phyloP scores from a whole-genome alignment of 2,113 vertebrate species.

The Scytalopus superciliaris region DNA sequence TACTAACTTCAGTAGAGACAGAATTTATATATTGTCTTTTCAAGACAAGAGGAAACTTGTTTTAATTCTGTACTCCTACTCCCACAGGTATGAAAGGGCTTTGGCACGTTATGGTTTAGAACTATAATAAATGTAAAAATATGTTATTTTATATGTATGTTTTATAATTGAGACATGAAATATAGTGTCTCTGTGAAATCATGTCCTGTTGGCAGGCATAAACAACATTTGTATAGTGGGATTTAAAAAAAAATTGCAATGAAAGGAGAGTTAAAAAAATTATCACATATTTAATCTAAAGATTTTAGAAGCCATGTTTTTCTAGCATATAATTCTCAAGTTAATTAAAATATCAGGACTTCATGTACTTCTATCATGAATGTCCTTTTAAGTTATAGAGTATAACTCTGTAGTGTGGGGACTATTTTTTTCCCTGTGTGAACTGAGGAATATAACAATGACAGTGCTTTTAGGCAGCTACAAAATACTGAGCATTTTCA shows the following conservation, averaged over 20 bases:
- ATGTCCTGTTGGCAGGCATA: neutral
- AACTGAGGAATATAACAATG: neutral
- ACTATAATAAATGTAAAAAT: neutral
- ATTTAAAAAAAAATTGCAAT: neutral
- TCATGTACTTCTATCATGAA: neutral
- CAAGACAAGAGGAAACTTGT: neutral
- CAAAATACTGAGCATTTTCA: neutral
- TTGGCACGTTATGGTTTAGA: neutral
- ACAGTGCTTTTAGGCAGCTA: neutral
- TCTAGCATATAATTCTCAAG: neutral
- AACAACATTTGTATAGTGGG: neutral
- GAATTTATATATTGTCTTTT: neutral
- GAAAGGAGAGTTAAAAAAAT: neutral
- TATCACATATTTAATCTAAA: neutral
- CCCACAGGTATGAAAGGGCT: neutral
- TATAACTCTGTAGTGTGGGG: neutral
- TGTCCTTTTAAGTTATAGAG: neutral
- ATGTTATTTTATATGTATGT: neutral
- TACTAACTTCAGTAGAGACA: neutral
- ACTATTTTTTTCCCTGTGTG: neutral
- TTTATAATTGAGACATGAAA: neutral
- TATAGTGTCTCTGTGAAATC: neutral
- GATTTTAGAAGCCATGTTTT: neutral
- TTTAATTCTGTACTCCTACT: neutral
- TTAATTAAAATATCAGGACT: neutral